Conservation (phyloP, 2,113 vertebrate genomes). For the Kryptolebias marmoratus region DNA sequence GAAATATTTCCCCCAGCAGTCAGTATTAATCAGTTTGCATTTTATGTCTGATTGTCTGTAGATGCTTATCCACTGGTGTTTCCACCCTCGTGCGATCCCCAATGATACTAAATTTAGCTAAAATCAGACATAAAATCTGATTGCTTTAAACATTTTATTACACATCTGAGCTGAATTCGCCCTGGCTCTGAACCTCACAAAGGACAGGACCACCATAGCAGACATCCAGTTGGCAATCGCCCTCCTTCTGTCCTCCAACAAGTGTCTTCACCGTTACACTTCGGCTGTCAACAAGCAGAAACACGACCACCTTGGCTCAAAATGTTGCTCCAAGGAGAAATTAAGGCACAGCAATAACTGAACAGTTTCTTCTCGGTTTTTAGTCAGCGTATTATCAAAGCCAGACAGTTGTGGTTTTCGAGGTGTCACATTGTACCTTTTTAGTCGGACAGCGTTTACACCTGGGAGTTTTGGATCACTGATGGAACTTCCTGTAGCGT, state of each 20-base stretch:
- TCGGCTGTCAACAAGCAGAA: constrained; percentile 22
- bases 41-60: too few relatives aligned
- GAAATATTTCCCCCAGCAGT: too few relatives aligned
- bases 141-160: too few relatives aligned
- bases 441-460: constrained; percentile 36
- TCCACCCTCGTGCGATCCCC: too few relatives aligned
- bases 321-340: constrained; percentile 28
- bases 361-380: constrained; percentile 1
- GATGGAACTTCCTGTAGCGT: constrained; percentile 47
- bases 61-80: too few relatives aligned
- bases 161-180: too few relatives aligned
- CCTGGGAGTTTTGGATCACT: constrained; percentile 41
- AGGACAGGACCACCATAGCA: constrained; percentile 38
- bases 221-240: constrained; percentile 32
- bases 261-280: constrained; percentile 54
- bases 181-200: constrained; percentile 26
- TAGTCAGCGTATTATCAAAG: background rate
- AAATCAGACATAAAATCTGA: too few relatives aligned
- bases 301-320: constrained; percentile 30
- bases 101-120: too few relatives aligned
- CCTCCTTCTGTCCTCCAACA: constrained; percentile 29
- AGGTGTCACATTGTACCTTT: constrained; percentile 12
- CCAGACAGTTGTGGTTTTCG: constrained; percentile 26
- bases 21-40: too few relatives aligned
- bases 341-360: constrained; percentile 27